A percentile compares a stretch with the other conserved stretches of the same genome.
Conservation (phyloP, 2,113 vertebrate genomes). For the Rostratula benghalensis region DNA sequence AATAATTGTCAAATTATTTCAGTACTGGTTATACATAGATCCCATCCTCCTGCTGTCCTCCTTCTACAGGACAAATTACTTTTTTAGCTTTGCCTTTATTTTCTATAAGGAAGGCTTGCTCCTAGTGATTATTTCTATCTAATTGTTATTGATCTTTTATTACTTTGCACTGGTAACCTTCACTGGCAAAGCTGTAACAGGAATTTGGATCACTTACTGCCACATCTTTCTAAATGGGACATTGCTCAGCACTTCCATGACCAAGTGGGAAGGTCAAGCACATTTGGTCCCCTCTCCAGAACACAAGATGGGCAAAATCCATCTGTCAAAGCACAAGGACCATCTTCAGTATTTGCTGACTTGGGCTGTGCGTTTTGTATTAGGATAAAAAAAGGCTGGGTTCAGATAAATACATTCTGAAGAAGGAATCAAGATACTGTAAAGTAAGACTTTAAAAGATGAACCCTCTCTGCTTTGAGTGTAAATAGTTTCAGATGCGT, state of each 20-base stretch:
- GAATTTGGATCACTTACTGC: slow-evolving; percentile 21
- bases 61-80: background rate
- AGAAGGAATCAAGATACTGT: background rate
- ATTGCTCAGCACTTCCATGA: slow-evolving; percentile 26
- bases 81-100: background rate
- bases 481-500: background rate
- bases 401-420: background rate
- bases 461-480: background rate
- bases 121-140: slow-evolving; percentile 26
- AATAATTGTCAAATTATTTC: slow-evolving; percentile 14
- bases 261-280: slow-evolving; percentile 17
- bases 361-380: background rate
- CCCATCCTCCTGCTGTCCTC: background rate
- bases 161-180: slow-evolving; percentile 9
- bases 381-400: background rate
- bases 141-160: slow-evolving; percentile 55
- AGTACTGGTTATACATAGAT: background rate
- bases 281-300: background rate
- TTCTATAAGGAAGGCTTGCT: background rate
- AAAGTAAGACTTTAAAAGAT: background rate
- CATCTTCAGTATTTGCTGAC: background rate
- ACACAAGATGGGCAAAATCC: background rate
- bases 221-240: slow-evolving; percentile 19
- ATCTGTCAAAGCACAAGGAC: background rate
- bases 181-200: slow-evolving; percentile 28